Base-by-base conservation (phyloP, 2,113 vertebrate species). In the Scortum barcoo region DNA sequence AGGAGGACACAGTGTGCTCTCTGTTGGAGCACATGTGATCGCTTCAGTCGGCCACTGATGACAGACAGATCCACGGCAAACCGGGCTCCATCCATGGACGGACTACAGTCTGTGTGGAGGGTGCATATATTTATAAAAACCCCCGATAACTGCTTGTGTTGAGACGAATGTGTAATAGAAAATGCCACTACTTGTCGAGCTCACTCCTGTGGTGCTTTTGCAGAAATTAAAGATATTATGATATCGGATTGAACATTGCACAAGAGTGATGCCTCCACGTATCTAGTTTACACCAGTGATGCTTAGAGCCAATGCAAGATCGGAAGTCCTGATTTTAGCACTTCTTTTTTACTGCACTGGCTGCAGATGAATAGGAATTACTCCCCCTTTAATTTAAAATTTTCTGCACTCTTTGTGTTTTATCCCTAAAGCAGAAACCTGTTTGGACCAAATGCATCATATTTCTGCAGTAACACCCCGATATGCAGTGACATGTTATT, bases 1-100 rank as follows among this genome's bases (percentile, higher is more conserved):
- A 61, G 46, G 81, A 78, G 78, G 76, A 91, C 90, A 86, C 58
- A 0, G 80, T 90, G 89, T 87, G 82, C 84, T 75, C 58, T 51
- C 50, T 77, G 44, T 38, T 10, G 24, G 14, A 33, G 28, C 76
- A 86, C 76, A 89, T 86, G 87, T 77, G 85, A 86, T 84, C 42
- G 10, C 40, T 74, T 56, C 14, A 33, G 73, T 78, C 46, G 73
- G 57, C 16, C 60, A 66, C 26, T 72, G 82, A 51, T 48, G 20
- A 77, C 62, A 7, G 28, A 68, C 53, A 36, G 72, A 57, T 60
- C 65, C 28, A 6, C 51, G 3, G 7, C 38, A 66, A 16, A 40
- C 42, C 3, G 4, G 11, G 36, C 30, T 22, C 17, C 48, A 60
- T 70, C 26, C 1, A 22, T 0, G 19, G 13, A 61, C 44, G 20